A percentile compares a stretch with the other conserved stretches of the same genome.
Evolutionary conservation across 2,888 invertebrate species (phyloP).

Genomic region (Perdita meconis): DNA sequence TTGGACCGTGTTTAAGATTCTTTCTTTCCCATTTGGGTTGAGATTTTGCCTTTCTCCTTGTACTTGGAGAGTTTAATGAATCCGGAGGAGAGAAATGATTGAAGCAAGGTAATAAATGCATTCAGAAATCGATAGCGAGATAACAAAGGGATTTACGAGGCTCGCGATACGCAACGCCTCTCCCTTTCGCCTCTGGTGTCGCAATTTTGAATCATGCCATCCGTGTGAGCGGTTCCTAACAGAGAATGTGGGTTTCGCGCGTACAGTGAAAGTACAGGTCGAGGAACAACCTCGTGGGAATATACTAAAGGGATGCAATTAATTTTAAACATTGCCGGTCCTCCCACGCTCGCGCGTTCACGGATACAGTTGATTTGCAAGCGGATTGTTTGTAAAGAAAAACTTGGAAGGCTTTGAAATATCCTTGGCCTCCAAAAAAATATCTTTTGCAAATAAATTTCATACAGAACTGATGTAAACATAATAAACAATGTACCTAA

Average conservation of each 20-base stretch:
- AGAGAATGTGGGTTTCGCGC: conserved; percentile 15
- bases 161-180: conserved; percentile 36
- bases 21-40: too few relatives aligned
- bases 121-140: conserved; percentile 12
- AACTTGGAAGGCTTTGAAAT: neutral
- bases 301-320: conserved; percentile 29
- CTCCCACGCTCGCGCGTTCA: neutral
- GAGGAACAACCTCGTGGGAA: conserved; percentile 33
- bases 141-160: conserved; percentile 36
- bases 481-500: too few relatives aligned
- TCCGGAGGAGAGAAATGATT: neutral
- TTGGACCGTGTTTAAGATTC: too few relatives aligned
- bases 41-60: too few relatives aligned
- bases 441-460: too few relatives aligned
- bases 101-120: conserved; percentile 25
- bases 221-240: conserved; percentile 26
- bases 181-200: conserved; percentile 38
- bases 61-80: neutral
- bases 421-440: too few relatives aligned
- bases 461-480: too few relatives aligned
- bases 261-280: conserved; percentile 52
- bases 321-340: neutral
- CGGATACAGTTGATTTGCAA: neutral
- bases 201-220: conserved; percentile 48
- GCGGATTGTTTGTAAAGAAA: neutral